These are phyloP conservation scores for Venustoraphidia nigricollis DNA, from an alignment of 2,888 invertebrate genomes.

Conservation along the genomic window DNA sequence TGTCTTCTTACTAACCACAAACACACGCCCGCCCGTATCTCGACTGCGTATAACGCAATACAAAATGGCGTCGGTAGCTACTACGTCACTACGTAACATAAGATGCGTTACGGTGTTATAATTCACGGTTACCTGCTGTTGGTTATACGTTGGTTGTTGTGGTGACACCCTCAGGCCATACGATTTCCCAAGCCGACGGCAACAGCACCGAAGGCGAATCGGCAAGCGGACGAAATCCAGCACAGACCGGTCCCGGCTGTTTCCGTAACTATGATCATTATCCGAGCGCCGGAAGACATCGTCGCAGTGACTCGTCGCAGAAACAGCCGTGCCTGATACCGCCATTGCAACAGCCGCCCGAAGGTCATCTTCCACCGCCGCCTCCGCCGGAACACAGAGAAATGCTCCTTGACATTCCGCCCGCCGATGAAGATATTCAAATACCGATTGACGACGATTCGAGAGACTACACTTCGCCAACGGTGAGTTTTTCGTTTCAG, in stretches of 20 bases:
- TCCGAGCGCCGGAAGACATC: constrained; percentile 30
- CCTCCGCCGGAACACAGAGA: constrained; percentile 12
- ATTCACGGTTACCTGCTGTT: too few relatives aligned
- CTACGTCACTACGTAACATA: too few relatives aligned
- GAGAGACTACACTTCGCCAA: constrained; percentile 25
- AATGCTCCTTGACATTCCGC: constrained; percentile 23
- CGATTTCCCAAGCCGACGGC: constrained; percentile 77
- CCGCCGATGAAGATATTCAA: constrained; percentile 27
- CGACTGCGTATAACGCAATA: too few relatives aligned
- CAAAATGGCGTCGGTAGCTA: too few relatives aligned
- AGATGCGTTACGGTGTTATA: too few relatives aligned
- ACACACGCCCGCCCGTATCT: too few relatives aligned
- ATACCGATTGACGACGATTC: constrained; percentile 22
- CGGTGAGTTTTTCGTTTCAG: constrained; percentile 21
- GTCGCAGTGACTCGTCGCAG: constrained; percentile 34
- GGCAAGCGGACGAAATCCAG: constrained; percentile 40
- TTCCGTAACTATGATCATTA: constrained; percentile 66
- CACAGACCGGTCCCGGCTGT: constrained; percentile 60
- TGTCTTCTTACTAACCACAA: too few relatives aligned
- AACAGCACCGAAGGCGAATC: constrained; percentile 64
- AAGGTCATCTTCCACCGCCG: constrained; percentile 17
- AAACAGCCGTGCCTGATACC: constrained; percentile 22
- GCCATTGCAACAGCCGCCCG: constrained; percentile 19
- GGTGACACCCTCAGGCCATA: constrained; percentile 60
- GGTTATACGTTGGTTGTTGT: too few relatives aligned